phyloP scores from a whole-genome alignment of 2,113 vertebrate genomes.

The Saguinus midas region DNA sequence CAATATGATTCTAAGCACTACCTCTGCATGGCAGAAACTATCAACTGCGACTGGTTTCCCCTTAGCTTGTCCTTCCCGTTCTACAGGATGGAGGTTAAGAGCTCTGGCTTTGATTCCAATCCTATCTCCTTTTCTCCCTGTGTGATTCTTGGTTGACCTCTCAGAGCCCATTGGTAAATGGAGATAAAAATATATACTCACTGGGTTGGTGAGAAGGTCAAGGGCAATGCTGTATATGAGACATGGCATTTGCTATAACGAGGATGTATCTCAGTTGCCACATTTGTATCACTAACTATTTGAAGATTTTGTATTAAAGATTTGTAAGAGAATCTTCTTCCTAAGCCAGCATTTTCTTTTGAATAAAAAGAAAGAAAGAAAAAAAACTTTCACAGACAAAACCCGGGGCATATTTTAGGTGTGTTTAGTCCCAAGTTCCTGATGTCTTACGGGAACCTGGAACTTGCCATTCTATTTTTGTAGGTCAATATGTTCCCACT shows the following conservation, averaged over 20 bases:
- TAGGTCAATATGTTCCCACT: neutral
- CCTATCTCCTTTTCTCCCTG: neutral
- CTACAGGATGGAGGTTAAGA: neutral
- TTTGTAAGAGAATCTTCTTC: neutral
- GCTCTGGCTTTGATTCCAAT: neutral
- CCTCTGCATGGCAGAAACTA: fast-evolving
- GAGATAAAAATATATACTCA: neutral
- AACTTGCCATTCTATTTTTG: neutral
- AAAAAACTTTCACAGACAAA: neutral
- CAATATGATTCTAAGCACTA: neutral
- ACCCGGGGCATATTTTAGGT: neutral
- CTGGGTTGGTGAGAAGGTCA: neutral
- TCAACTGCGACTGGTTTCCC: fast-evolving
- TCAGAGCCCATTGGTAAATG: neutral
- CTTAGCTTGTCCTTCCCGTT: neutral
- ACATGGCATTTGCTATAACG: neutral
- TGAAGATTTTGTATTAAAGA: neutral
- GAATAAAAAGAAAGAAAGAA: neutral
- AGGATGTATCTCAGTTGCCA: neutral
- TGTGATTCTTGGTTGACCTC: neutral
- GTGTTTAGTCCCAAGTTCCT: neutral
- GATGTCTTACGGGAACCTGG: neutral
- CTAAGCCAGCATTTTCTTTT: neutral
- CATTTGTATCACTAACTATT: neutral
- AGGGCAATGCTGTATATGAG: neutral